Evolutionary conservation across 2,888 invertebrate genomes (phyloP), one percentile per base, ranked within the genome.

Genomic region (Apodemia hepburni): DNA sequence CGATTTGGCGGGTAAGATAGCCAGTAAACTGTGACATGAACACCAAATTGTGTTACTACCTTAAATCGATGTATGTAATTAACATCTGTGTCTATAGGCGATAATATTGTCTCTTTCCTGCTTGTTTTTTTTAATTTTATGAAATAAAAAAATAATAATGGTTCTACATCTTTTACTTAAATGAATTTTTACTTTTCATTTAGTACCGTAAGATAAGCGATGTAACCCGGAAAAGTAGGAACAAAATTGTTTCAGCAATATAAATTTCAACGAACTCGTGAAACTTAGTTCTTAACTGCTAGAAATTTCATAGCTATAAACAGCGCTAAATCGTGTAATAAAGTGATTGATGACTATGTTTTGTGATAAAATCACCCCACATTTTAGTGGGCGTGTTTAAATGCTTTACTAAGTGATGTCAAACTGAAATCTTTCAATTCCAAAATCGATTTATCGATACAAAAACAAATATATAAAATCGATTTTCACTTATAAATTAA

Each of bases 321-420:
- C 51, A 54, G 12, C 51, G 51, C 22, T 18, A 54, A 54, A 54
- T 22, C 49, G 49, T 54, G 51, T 54, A 11, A 54, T 54, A 54
- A 22, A 22, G 27, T 54, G 51, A 54, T 54, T 54, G 51, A 54
- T 57, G 54, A 29, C 22, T 6, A 29, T 57, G 29, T 57, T 57
- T 57, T 57, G 54, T 57, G 54, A 57, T 57, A 57, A 57, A 27
- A 57, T 57, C 54, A 57, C 15, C 54, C 54, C 54, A 29, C 29
- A 27, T 54, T 54, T 29, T 27, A 22, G 54, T 54, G 54, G 54
- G 54, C 54, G 54, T 54, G 54, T 54, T 54, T 27, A 54, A 54
- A 54, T 15, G 54, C 54, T 45, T 45, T 45, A 7, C n/a, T 1
- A 7, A 45, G 45, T 45, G 45, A 45, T n/a, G 45, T 7, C n/a